Percentiles rank a stretch among this genome's conserved stretches.
phyloP scores from a whole-genome alignment of 2,888 invertebrate species.

The Chouioia cunea region DNA sequence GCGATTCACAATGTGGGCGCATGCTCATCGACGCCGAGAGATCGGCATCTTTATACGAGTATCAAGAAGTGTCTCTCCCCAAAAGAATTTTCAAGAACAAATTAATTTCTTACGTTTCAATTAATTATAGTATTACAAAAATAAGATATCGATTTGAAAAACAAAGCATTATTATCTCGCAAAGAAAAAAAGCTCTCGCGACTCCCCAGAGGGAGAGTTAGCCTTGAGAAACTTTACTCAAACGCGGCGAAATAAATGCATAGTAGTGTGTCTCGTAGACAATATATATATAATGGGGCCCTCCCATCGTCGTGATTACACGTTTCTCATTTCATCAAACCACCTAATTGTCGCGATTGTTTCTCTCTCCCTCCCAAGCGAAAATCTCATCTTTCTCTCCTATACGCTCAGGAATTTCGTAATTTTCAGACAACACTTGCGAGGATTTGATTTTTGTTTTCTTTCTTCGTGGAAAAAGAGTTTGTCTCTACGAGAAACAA shows the following conservation, averaged over 20 bases:
- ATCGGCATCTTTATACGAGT: conserved; percentile 24
- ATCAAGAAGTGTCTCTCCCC: too few species aligned
- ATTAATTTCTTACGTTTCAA: neutral
- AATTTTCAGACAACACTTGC: conserved; percentile 53
- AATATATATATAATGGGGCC: too few species aligned
- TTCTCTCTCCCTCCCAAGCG: conserved; percentile 25
- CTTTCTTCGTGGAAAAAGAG: neutral
- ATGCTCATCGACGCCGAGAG: neutral
- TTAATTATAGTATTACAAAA: conserved; percentile 7
- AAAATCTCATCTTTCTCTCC: conserved; percentile 28
- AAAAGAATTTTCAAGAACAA: too few species aligned
- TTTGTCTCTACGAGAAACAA: too few species aligned
- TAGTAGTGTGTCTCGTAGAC: too few species aligned
- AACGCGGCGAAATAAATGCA: conserved; percentile 4
- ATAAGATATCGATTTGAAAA: too few species aligned
- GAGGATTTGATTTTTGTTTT: too few species aligned
- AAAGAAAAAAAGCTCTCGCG: too few species aligned
- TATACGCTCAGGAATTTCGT: conserved; percentile 60
- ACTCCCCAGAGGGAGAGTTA: too few species aligned
- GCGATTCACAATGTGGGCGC: conserved; percentile 4
- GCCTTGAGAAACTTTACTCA: neutral
- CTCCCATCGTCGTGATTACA: conserved; percentile 5
- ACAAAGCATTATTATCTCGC: too few species aligned
- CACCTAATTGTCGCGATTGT: conserved; percentile 37
- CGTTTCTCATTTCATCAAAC: conserved; percentile 32